A percentile compares a stretch with the other conserved stretches of the same genome.
These are phyloP conservation scores for Taeniopygia guttata DNA, from an alignment of 2,797 vertebrate species.

Conservation along the genomic window DNA sequence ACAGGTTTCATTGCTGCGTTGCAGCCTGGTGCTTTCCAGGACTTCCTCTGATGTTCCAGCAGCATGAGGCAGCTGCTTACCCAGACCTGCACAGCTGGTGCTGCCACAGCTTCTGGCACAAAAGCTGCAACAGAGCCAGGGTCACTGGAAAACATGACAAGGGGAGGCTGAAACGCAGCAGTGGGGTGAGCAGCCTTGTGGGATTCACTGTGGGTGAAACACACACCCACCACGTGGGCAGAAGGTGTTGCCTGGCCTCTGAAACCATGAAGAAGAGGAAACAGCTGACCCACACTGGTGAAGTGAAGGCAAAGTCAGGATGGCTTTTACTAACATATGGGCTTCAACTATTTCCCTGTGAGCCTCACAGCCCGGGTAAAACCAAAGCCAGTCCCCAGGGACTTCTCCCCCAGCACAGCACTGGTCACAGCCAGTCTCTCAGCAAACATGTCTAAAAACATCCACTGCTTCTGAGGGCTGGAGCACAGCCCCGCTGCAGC, in stretches of 20 bases:
- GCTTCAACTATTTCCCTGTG: neutral
- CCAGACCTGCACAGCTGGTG: neutral
- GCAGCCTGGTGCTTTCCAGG: neutral
- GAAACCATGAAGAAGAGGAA: neutral
- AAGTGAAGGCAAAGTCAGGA: neutral
- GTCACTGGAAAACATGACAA: neutral
- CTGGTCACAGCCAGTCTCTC: neutral
- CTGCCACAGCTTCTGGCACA: neutral
- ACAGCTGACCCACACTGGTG: neutral
- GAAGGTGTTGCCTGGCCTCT: neutral
- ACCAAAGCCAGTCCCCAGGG: neutral
- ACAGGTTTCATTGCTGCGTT: neutral
- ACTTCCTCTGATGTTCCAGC: neutral
- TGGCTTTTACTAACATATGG: neutral
- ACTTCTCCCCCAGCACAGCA: neutral
- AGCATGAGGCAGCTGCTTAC: neutral
- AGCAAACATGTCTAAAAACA: neutral
- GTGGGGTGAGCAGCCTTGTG: neutral
- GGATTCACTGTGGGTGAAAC: neutral
- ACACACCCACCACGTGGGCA: neutral
- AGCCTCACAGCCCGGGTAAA: neutral
- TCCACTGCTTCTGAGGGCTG: neutral
- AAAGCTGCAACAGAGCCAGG: neutral
- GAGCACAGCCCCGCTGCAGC: neutral
- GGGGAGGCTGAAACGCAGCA: neutral